Evolutionary conservation across 2,888 invertebrate genomes (phyloP).

Genomic region (Eupeodes latifasciatus): DNA sequence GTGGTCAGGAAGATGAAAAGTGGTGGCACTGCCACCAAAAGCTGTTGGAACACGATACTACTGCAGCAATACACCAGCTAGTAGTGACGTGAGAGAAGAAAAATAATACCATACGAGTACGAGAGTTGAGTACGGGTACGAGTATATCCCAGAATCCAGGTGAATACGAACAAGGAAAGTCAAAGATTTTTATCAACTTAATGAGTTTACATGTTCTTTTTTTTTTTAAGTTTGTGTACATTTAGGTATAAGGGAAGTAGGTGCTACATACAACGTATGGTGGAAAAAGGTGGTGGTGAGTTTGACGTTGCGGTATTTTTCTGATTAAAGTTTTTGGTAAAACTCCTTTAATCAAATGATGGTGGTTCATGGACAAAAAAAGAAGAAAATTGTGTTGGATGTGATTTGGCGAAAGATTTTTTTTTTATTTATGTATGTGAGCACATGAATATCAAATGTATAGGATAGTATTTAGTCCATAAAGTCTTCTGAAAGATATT

Average conservation of each 20-base stretch:
- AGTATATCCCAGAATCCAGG: conserved; percentile 47
- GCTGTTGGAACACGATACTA: conserved; percentile 61
- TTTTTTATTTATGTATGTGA: not conserved
- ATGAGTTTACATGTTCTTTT: conserved; percentile 72
- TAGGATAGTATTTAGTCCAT: not conserved
- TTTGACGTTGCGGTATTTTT: conserved; percentile 61
- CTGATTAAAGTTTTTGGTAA: conserved; percentile 9
- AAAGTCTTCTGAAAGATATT: too few species aligned
- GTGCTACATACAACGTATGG: not conserved
- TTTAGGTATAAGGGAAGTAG: not conserved
- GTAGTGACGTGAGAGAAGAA: conserved; percentile 43
- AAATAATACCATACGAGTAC: not conserved
- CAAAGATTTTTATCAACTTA: conserved; percentile 76
- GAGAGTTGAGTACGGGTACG: not conserved
- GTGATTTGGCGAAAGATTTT: conserved; percentile 1
- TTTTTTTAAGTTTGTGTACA: conserved; percentile 1
- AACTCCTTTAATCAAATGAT: conserved; percentile 44
- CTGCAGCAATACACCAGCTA: conserved; percentile 32
- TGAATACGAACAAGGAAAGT: conserved; percentile 66
- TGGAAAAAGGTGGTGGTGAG: conserved; percentile 11
- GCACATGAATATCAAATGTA: not conserved
- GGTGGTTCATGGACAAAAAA: not conserved
- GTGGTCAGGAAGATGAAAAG: conserved; percentile 73
- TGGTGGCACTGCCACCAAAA: conserved; percentile 63
- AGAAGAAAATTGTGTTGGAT: not conserved